Percentiles rank a stretch among this genome's conserved stretches.
Evolutionary conservation across 2,888 invertebrate genomes (phyloP).

Genomic region (Tenthredo distinguenda): DNA sequence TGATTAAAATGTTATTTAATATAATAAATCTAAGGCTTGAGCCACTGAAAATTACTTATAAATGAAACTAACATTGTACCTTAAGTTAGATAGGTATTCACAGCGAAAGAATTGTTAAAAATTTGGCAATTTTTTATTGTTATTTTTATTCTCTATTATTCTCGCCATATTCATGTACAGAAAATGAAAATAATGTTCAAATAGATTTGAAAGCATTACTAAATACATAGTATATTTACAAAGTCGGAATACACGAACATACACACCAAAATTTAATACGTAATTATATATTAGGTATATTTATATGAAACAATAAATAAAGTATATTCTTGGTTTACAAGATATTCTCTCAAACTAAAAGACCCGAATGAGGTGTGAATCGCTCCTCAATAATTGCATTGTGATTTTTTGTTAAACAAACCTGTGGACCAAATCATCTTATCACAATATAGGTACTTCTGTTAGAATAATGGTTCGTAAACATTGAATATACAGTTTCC

Average conservation of each 20-base stretch:
- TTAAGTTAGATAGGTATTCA: constrained; percentile 21
- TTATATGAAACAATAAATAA: constrained; percentile 52
- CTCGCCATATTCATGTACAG: constrained; percentile 14
- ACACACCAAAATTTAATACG: constrained; percentile 45
- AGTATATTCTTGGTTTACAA: constrained; percentile 39
- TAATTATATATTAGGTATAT: constrained; percentile 54
- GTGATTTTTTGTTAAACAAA: not conserved
- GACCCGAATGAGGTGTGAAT: not conserved
- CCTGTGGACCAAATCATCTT: not conserved
- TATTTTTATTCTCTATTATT: constrained; percentile 9
- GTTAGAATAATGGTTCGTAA: not conserved
- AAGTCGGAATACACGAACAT: not conserved
- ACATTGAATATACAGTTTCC: constrained; percentile 21
- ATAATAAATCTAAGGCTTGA: not conserved
- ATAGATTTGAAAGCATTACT: constrained; percentile 9
- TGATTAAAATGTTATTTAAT: constrained; percentile 1
- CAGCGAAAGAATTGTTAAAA: not conserved
- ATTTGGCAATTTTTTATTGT: not conserved
- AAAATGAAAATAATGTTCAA: not conserved
- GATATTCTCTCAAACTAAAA: constrained; percentile 26
- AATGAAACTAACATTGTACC: constrained; percentile 35
- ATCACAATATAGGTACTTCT: not conserved
- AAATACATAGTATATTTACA: constrained; percentile 23
- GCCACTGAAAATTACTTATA: not conserved
- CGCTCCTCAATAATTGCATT: not conserved